Percentiles rank a stretch among this genome's conserved stretches.
These are phyloP conservation scores for Lepus townsendii DNA, from an alignment of 2,797 vertebrate species.

Conservation along the genomic window DNA sequence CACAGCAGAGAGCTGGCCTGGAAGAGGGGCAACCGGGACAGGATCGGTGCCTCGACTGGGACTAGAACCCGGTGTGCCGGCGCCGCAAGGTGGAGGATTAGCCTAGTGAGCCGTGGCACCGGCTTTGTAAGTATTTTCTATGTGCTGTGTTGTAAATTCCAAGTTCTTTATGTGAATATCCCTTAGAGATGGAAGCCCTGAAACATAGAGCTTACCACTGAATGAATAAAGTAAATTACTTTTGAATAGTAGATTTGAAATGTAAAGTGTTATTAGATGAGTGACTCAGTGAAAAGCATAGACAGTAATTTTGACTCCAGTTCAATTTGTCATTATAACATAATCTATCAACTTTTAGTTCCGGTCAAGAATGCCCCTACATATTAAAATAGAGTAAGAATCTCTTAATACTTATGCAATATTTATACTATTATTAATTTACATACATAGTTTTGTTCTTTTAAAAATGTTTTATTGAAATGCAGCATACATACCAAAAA, in stretches of 20 bases:
- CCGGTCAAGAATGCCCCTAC: not conserved
- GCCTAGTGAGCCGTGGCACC: too few relatives aligned
- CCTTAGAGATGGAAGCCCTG: not conserved
- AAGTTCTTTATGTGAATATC: not conserved
- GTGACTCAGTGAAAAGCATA: not conserved
- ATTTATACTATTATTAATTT: too few relatives aligned
- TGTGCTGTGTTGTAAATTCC: not conserved
- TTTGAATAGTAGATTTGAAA: not conserved
- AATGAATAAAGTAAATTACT: not conserved
- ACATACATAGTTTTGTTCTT: too few relatives aligned
- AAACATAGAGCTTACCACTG: not conserved
- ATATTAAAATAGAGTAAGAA: constrained; percentile 11
- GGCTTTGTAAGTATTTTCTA: not conserved
- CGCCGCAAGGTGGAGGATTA: too few relatives aligned
- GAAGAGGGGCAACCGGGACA: too few relatives aligned
- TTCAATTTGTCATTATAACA: not conserved
- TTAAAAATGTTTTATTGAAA: too few relatives aligned
- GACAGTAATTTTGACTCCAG: not conserved
- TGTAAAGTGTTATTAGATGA: not conserved
- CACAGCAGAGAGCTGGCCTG: too few relatives aligned
- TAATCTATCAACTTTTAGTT: not conserved
- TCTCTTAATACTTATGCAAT: not conserved
- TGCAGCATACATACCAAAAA: too few relatives aligned
- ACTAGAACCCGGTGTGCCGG: too few relatives aligned
- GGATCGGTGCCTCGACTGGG: too few relatives aligned